A percentile compares a stretch with the other conserved stretches of the same genome.
These are phyloP conservation scores for Magallana angulata DNA, from an alignment of 1,140 invertebrate genomes.

Conservation along the genomic window DNA sequence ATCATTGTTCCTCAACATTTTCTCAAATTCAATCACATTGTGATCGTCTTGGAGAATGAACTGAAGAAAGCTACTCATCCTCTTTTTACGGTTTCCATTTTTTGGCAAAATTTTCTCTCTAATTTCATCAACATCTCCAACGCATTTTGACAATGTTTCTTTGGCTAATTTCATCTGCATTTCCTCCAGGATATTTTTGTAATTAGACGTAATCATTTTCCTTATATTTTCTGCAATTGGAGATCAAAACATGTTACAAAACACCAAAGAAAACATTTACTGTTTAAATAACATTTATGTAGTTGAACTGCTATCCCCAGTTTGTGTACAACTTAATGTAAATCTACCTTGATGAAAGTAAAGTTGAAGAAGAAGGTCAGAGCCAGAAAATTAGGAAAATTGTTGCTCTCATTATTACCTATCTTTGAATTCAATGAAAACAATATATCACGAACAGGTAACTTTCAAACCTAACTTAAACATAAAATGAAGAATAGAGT, in stretches of 20 bases:
- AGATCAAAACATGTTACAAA: not conserved
- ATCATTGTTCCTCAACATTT: constrained; percentile 4
- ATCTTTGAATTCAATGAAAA: too few species aligned
- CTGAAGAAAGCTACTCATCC: not conserved
- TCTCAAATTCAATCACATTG: constrained; percentile 29
- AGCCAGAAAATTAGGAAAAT: too few species aligned
- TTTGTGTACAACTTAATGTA: too few species aligned
- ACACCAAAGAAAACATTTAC: too few species aligned
- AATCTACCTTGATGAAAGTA: too few species aligned
- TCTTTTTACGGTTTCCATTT: constrained; percentile 2
- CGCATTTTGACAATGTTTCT: not conserved
- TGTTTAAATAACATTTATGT: too few species aligned
- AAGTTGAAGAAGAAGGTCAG: too few species aligned
- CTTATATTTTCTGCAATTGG: constrained; percentile 10
- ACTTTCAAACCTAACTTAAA: too few species aligned
- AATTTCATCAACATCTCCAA: not conserved
- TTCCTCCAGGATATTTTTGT: constrained; percentile 28
- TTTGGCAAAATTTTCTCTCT: constrained; percentile 22
- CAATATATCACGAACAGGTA: too few species aligned
- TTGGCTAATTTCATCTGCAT: not conserved
- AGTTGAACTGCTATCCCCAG: too few species aligned
- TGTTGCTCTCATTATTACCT: too few species aligned
- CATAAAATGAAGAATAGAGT: too few species aligned
- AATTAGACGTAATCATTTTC: not conserved
- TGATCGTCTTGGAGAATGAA: constrained; percentile 21